Conservation (phyloP, 2,113 vertebrate species). For the Toxostoma redivivum region DNA sequence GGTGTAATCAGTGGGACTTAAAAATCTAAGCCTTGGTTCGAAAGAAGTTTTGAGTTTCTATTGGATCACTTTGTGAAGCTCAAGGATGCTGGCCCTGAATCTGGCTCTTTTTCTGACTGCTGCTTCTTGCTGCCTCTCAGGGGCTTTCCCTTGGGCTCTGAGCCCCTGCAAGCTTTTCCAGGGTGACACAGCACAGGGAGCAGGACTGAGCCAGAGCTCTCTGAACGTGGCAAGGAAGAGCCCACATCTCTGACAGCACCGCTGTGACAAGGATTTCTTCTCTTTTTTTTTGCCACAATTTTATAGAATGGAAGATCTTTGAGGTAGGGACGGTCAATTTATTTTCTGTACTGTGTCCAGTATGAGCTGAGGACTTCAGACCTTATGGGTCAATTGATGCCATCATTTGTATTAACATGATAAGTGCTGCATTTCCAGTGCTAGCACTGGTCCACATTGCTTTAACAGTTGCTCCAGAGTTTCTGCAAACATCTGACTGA, state of each 20-base stretch:
- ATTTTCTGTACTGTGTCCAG: background rate
- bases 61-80: background rate
- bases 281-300: background rate
- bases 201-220: background rate
- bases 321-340: background rate
- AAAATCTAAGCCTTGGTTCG: background rate
- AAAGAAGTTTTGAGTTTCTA: background rate
- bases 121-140: background rate
- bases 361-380: background rate
- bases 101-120: background rate
- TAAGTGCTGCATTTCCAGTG: fast-evolving
- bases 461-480: background rate
- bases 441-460: fast-evolving
- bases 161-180: background rate
- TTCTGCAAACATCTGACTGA: background rate
- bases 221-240: fast-evolving
- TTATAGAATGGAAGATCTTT: background rate
- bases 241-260: fast-evolving
- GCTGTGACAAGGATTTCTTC: background rate
- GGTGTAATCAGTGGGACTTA: background rate
- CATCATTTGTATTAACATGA: fast-evolving
- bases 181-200: fast-evolving
- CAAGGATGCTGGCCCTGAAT: background rate
- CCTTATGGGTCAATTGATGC: fast-evolving
- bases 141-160: background rate